phyloP scores from a whole-genome alignment of 2,797 vertebrate species.

The Darevskia nairensis region DNA sequence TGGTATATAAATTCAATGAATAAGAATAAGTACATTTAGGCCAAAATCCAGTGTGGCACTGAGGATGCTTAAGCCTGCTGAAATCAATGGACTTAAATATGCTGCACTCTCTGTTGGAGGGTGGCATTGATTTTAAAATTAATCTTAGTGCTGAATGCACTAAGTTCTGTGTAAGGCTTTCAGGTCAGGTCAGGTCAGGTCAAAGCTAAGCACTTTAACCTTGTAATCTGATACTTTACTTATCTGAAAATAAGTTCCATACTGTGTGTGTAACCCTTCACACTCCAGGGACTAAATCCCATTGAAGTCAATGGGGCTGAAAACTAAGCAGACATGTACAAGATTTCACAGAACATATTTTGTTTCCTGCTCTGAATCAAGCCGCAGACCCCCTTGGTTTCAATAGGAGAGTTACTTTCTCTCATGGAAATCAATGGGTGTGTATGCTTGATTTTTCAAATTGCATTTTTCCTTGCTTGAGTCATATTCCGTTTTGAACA shows the following conservation, averaged over 20 bases:
- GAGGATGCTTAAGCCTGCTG: background rate
- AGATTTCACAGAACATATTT: background rate
- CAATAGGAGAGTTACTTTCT: background rate
- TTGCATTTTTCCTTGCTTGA: background rate
- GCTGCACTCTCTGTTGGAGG: background rate
- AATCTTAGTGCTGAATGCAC: background rate
- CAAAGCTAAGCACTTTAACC: background rate
- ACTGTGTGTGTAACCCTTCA: too few species aligned
- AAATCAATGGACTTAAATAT: background rate
- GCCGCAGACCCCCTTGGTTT: background rate
- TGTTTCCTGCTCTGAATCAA: background rate
- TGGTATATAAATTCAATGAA: too few species aligned
- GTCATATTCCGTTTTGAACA: conserved; percentile 22
- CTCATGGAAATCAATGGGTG: background rate
- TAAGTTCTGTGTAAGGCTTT: background rate
- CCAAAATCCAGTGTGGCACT: background rate
- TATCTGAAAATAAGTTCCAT: background rate
- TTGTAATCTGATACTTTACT: background rate
- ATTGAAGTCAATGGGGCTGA: too few species aligned
- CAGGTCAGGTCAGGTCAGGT: background rate
- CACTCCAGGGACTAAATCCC: too few species aligned
- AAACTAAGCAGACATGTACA: too few species aligned
- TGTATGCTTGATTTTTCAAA: background rate
- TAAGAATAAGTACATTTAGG: background rate
- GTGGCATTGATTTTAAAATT: background rate